Evolutionary conservation across 1,140 invertebrate genomes (phyloP), one percentile per base, ranked within the genome.

Genomic region (Aphis gossypii): DNA sequence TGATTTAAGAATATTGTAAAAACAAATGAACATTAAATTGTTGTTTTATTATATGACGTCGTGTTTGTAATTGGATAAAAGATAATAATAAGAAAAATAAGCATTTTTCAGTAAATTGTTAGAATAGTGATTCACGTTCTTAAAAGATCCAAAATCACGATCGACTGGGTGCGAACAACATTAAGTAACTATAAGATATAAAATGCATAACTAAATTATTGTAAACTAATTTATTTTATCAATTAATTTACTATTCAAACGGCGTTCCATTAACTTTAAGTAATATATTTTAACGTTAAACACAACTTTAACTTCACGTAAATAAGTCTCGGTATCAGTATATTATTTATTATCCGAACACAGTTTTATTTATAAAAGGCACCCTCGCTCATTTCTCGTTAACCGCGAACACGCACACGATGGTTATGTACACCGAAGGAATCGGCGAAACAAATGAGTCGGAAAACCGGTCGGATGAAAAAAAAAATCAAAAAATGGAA

Each of bases 371-470:
- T 18, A n/a, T n/a, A 76, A 76, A 76, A 11, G 14, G 60, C 60
- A n/a, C 60, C 30, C 60, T 4, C n/a, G 30, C 1, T n/a, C 30
- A 30, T 76, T 76, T 76, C 60, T 76, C 60, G n/a, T 76, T 76
- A 76, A 76, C 60, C 60, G 60, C 60, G 60, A 76, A 76, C 60
- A 76, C 60, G 60, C 60, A 76, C 30, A n/a, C n/a, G n/a, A n/a
- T n/a, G n/a, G 30, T n/a, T 18, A 5, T 76, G 30, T 76, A n/a
- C n/a, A 51, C 60, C n/a, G n/a, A 4, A n/a, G n/a, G 14, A 68
- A 5, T n/a, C 14, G 30, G 30, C 14, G 60, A n/a, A n/a, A 76
- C 60, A 76, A 76, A 76, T 76, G 60, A 76, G n/a, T 76, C 60
- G 60, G 60, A 76, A 76, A 76, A 76, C 60, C 60, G 60, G 60